A percentile compares a stretch with the other conserved stretches of the same genome.
These are phyloP conservation scores for Varanus komodoensis DNA, from an alignment of 2,113 vertebrate genomes.

Conservation along the genomic window DNA sequence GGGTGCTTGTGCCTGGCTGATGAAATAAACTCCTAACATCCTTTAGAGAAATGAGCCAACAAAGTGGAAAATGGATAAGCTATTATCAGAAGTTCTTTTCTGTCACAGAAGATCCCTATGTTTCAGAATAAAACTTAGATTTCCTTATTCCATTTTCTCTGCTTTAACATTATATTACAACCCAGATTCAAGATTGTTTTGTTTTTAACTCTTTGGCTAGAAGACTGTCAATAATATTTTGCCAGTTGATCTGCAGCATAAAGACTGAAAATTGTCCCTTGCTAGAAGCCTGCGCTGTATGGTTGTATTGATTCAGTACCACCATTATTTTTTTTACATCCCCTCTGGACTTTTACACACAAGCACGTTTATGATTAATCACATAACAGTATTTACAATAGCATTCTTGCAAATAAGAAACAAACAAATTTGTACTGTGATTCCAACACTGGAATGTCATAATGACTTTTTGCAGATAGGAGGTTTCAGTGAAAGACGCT, in stretches of 20 bases:
- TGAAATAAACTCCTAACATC: not conserved
- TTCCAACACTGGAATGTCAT: not conserved
- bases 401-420: conserved; percentile 14
- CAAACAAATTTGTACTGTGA: not conserved
- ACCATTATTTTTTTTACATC: not conserved
- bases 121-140: not conserved
- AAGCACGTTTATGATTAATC: not conserved
- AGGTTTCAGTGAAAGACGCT: not conserved
- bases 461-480: not conserved
- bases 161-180: not conserved
- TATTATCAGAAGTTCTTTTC: not conserved
- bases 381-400: not conserved
- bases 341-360: not conserved
- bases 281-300: not conserved
- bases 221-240: not conserved
- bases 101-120: not conserved
- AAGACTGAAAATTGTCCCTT: conserved; percentile 8
- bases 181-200: not conserved
- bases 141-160: not conserved
- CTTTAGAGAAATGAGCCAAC: not conserved
- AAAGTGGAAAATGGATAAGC: not conserved
- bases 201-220: not conserved
- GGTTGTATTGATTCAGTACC: conserved; percentile 7
- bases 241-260: not conserved
- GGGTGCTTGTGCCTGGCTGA: not conserved